Evolutionary conservation across 2,113 vertebrate genomes (phyloP).

Genomic region (Chionodraco myersi): DNA sequence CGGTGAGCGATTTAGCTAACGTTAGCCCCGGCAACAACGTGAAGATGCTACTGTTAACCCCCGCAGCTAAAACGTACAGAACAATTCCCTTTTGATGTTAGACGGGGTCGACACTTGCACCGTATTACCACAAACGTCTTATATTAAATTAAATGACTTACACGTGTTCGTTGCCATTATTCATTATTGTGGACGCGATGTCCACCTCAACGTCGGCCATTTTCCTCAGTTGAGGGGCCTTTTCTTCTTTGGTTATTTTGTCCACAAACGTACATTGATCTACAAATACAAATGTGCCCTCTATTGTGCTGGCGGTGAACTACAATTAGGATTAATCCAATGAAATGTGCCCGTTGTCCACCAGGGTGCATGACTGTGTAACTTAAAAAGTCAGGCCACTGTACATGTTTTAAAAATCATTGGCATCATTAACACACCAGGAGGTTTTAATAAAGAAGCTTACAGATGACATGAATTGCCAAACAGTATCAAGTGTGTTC

Average conservation of each 20-base stretch:
- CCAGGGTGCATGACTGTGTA: slow-evolving; percentile 31
- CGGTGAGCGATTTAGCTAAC: slow-evolving; percentile 32
- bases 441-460: background rate
- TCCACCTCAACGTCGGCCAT: slow-evolving; percentile 83
- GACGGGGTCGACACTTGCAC: accelerated
- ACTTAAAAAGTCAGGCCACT: background rate
- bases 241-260: slow-evolving; percentile 54
- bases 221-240: slow-evolving; percentile 67
- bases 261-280: background rate
- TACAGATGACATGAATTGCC: background rate
- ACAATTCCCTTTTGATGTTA: accelerated
- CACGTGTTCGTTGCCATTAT: slow-evolving; percentile 84
- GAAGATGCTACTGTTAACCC: slow-evolving; percentile 5
- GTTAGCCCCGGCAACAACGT: slow-evolving; percentile 50
- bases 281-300: background rate
- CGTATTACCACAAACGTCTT: accelerated
- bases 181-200: slow-evolving; percentile 80
- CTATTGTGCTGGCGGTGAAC: slow-evolving; percentile 40
- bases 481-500: too few relatives aligned
- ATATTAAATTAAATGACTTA: slow-evolving; percentile 58
- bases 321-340: background rate
- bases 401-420: background rate
- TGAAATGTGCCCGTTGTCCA: slow-evolving; percentile 29
- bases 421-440: background rate
- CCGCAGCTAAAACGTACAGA: background rate